These are phyloP conservation scores for Ornithorhynchus anatinus DNA, from an alignment of 2,113 vertebrate genomes.

Conservation along the genomic window DNA sequence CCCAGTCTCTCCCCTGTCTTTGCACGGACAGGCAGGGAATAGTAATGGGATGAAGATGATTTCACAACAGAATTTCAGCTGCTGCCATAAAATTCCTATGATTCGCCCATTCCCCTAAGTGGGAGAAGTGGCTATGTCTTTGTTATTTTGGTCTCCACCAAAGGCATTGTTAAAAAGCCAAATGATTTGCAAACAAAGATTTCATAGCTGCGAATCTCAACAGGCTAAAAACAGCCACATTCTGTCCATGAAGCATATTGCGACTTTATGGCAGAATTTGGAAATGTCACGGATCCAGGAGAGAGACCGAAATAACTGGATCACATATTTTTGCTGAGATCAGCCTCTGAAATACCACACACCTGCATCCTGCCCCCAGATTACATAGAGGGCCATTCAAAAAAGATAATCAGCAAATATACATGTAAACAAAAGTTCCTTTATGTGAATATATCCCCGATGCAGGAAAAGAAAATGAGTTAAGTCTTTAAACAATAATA, in stretches of 20 bases:
- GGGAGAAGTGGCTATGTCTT: not conserved
- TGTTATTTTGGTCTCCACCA: not conserved
- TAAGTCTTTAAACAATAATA: constrained; percentile 9
- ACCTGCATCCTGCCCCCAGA: not conserved
- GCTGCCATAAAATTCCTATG: no score
- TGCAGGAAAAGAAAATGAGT: not conserved
- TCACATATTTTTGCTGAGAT: not conserved
- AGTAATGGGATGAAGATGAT: no score
- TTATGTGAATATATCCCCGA: not conserved
- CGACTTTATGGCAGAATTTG: not conserved
- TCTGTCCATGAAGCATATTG: constrained; percentile 21
- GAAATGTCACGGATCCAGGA: not conserved
- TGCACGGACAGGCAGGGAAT: no score
- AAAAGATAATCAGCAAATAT: not conserved
- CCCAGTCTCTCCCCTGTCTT: no score
- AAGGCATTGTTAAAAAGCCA: not conserved
- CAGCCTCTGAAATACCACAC: not conserved
- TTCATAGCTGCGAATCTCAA: not conserved
- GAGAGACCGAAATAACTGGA: not conserved
- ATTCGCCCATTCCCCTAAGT: no score
- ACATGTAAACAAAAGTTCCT: not conserved
- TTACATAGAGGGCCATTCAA: not conserved
- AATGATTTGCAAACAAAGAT: constrained; percentile 16
- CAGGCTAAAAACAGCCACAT: constrained; percentile 16
- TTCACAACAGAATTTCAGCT: no score